Conservation (phyloP, 2,888 invertebrate species). For the Cabera pusaria region DNA sequence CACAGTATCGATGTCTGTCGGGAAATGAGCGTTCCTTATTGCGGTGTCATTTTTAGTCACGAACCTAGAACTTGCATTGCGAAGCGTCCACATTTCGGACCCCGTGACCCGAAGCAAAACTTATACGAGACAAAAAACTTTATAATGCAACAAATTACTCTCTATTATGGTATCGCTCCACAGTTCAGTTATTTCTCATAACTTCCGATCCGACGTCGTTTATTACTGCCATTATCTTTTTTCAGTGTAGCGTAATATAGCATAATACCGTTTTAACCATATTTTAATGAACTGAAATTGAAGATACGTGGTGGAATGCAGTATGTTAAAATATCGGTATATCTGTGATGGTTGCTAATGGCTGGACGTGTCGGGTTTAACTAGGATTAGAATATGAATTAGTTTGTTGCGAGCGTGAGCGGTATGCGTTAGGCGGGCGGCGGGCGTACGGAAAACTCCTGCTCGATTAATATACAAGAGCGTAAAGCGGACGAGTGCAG, state of each 20-base stretch:
- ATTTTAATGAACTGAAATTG: slow-evolving; percentile 41
- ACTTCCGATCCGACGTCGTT: slow-evolving; percentile 40
- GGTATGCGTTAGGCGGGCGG: slow-evolving; percentile 42
- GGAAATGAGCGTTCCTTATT: slow-evolving; percentile 1
- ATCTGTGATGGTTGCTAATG: slow-evolving; percentile 33
- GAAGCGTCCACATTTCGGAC: slow-evolving; percentile 16
- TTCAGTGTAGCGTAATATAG: slow-evolving; percentile 31
- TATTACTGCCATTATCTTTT: slow-evolving; percentile 47
- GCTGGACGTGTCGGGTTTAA: slow-evolving; percentile 24
- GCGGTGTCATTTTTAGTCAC: slow-evolving; percentile 5
- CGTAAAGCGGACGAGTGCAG: slow-evolving; percentile 50
- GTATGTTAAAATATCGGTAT: slow-evolving; percentile 20
- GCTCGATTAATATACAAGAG: slow-evolving; percentile 46
- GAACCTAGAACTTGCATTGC: slow-evolving; percentile 14
- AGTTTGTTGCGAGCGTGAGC: slow-evolving; percentile 11
- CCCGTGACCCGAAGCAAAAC: slow-evolving; percentile 16
- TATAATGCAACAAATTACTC: slow-evolving; percentile 29
- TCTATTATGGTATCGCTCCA: slow-evolving; percentile 31
- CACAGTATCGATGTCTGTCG: slow-evolving; percentile 13
- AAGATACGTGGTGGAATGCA: slow-evolving; percentile 42
- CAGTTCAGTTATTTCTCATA: slow-evolving; percentile 40
- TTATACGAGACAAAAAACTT: slow-evolving; percentile 21
- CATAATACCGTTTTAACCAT: slow-evolving; percentile 45
- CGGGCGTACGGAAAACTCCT: slow-evolving; percentile 34
- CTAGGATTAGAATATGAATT: slow-evolving; percentile 13